Percentiles rank a stretch among this genome's conserved stretches.
Evolutionary conservation across 2,797 vertebrate genomes (phyloP).

Genomic region (Poecilia gillii): DNA sequence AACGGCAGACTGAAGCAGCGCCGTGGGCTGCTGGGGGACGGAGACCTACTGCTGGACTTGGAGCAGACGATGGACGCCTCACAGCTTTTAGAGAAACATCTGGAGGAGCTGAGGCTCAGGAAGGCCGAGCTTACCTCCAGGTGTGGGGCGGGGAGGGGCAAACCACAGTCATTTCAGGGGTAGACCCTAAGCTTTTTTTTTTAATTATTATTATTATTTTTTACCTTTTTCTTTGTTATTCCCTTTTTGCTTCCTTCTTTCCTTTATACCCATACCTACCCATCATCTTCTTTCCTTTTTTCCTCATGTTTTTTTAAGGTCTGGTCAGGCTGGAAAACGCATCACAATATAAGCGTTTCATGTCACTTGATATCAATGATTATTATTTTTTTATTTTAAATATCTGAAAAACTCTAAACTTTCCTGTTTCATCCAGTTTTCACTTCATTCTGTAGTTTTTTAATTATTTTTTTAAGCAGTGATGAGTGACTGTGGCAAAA

Average conservation of each 20-base stretch:
- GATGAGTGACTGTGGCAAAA: too few species aligned
- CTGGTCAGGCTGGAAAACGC: too few species aligned
- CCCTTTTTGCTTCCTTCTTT: not conserved
- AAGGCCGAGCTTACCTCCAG: slow-evolving; percentile 26
- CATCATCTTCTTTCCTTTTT: not conserved
- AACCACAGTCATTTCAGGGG: slow-evolving; percentile 47
- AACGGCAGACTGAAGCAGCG: slow-evolving; percentile 73
- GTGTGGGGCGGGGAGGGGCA: slow-evolving; percentile 62
- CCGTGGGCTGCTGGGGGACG: slow-evolving; percentile 80
- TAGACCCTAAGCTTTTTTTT: not conserved
- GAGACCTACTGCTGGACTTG: slow-evolving; percentile 79
- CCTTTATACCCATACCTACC: too few species aligned
- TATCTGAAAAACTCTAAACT: too few species aligned
- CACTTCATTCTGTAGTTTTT: too few species aligned
- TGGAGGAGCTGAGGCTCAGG: slow-evolving; percentile 75
- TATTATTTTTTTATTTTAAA: not conserved
- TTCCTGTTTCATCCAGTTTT: too few species aligned
- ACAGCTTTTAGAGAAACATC: slow-evolving; percentile 48
- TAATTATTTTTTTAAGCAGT: too few species aligned
- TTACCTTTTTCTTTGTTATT: not conserved
- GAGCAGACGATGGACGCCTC: slow-evolving; percentile 76
- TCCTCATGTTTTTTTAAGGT: too few species aligned
- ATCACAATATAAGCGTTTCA: too few species aligned
- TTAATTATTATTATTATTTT: too few species aligned
- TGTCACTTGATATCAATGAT: not conserved